phyloP scores from a whole-genome alignment of 2,113 vertebrate genomes.

The Onychorhynchus coronatus region DNA sequence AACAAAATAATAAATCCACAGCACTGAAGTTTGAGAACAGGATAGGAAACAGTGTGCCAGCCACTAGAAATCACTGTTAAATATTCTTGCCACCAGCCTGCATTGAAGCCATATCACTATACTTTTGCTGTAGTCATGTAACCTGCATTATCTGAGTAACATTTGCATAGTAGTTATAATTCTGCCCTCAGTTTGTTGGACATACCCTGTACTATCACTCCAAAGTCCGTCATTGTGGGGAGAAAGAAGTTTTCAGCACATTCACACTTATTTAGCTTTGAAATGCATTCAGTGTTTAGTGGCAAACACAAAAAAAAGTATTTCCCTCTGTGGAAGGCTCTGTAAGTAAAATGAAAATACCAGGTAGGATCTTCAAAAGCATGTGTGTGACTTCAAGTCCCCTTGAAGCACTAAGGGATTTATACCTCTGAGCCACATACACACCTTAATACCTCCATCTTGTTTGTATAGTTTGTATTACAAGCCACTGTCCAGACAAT shows the following conservation, averaged over 20 bases:
- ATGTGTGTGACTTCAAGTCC: not conserved
- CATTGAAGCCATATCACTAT: not conserved
- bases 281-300: not conserved
- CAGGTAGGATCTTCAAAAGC: not conserved
- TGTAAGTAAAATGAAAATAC: not conserved
- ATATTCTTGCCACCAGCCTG: not conserved
- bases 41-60: not conserved
- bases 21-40: not conserved
- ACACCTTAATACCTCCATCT: not conserved
- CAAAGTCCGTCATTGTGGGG: not conserved
- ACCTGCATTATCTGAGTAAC: not conserved
- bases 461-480: not conserved
- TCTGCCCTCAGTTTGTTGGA: not conserved
- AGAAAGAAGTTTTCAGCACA: not conserved
- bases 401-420: not conserved
- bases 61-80: not conserved
- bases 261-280: not conserved
- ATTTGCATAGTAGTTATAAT: not conserved
- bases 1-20: not conserved
- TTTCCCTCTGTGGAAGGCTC: not conserved
- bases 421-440: not conserved
- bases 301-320: not conserved
- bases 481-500: not conserved
- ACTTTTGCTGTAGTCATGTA: not conserved
- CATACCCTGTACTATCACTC: not conserved